These are phyloP conservation scores for Forbesichthys papilliferus DNA, from an alignment of 2,113 vertebrate genomes.

Conservation along the genomic window DNA sequence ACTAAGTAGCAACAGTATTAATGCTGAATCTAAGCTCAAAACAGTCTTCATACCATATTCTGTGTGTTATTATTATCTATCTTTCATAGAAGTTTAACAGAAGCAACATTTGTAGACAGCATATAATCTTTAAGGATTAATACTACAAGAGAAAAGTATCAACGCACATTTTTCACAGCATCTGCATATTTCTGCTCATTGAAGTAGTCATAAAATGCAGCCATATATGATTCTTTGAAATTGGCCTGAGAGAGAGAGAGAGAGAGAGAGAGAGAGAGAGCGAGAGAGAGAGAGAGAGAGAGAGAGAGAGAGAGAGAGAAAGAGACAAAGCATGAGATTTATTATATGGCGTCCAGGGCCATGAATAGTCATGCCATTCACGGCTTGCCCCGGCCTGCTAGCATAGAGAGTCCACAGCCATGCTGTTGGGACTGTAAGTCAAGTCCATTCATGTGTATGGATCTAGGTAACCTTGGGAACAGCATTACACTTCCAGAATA, in stretches of 20 bases:
- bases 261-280: slow-evolving; percentile 31
- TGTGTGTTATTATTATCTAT: background rate
- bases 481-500: too few relatives aligned
- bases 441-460: too few relatives aligned
- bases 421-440: too few relatives aligned
- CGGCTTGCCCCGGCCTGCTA: too few relatives aligned
- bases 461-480: too few relatives aligned
- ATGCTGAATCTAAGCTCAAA: background rate
- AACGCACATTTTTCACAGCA: slow-evolving; percentile 94
- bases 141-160: background rate
- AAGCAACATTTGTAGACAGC: too few relatives aligned
- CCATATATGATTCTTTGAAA: slow-evolving; percentile 98
- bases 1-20: background rate
- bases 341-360: too few relatives aligned
- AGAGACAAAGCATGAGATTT: too few relatives aligned
- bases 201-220: slow-evolving; percentile 95
- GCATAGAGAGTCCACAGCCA: too few relatives aligned
- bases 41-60: background rate
- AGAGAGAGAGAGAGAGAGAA: background rate
- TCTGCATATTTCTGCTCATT: slow-evolving; percentile 98
- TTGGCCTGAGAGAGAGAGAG: slow-evolving; percentile 81
- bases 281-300: slow-evolving; percentile 6
- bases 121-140: too few relatives aligned
- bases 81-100: too few relatives aligned
- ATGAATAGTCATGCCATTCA: too few relatives aligned